Evolutionary conservation across 2,888 invertebrate genomes (phyloP), one percentile per base, ranked within the genome.

Genomic region (Thereva nobilitata): DNA sequence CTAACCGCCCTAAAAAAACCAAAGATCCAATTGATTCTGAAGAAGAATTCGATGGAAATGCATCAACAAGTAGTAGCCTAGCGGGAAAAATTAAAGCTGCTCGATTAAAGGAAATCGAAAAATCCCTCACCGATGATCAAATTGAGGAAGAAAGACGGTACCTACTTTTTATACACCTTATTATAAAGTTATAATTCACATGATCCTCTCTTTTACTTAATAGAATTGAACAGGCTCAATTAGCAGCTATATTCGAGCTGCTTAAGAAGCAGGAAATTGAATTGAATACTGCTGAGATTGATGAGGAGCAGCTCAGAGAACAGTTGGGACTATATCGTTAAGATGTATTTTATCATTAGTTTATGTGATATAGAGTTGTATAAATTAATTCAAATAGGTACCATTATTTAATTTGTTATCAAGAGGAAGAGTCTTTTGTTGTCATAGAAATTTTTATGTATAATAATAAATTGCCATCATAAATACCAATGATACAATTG

Each of bases 291-390:
- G 70, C 71, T 3, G 75, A 75, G 37, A 75, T 77, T 74, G 74
- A 75, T 64, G 76, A 78, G 59, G 66, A 75, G 4, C 74, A 78
- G 65, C 53, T 71, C 23, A 65, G 68, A 41, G 73, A 75, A 65
- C 78, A 78, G 70, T 70, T 78, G 9, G 75, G 72, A 67, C 71
- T 78, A n/a, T 78, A 78, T 67, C 73, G 76, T 67, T 73, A 72
- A 23, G 23, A 23, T 23, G 23, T 23, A 23, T 23, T 23, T 23
- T 23, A 23, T 23, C 23, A 23, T 23, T 23, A 23, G 23, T 23
- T 23, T 23, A 23, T 23, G 23, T 23, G 23, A 23, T 23, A 23
- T 23, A 23, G 23, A 23, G n/a, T n/a, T 23, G 23, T 23, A 23
- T 23, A 23, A 23, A 23, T 23, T 23, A 23, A 23, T 23, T 23